Conservation (phyloP, 2,113 vertebrate genomes). For the Gulo gulo region DNA sequence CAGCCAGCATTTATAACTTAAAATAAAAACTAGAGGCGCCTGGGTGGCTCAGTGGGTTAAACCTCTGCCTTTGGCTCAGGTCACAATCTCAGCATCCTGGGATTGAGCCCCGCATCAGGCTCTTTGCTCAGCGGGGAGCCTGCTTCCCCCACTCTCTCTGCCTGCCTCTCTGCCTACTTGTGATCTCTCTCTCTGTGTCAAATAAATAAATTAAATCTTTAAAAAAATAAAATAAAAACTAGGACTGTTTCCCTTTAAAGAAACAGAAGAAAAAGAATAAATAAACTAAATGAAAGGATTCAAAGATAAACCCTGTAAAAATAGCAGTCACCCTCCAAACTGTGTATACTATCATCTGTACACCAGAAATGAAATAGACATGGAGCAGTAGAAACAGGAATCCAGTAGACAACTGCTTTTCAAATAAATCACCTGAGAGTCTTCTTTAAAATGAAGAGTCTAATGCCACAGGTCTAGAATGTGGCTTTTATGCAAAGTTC, state of each 20-base stretch:
- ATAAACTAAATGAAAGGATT: not conserved
- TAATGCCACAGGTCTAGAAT: not conserved
- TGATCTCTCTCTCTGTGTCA: too few species aligned
- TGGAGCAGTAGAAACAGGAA: not conserved
- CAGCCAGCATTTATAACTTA: not conserved
- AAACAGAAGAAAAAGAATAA: not conserved
- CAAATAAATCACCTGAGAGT: not conserved
- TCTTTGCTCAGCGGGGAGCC: too few species aligned
- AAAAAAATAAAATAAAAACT: not conserved
- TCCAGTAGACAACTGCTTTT: not conserved
- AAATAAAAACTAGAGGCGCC: not conserved
- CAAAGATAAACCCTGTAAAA: not conserved
- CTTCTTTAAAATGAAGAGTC: not conserved
- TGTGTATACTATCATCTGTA: too few species aligned
- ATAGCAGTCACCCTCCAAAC: not conserved
- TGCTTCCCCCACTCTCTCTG: too few species aligned
- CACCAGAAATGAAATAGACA: not conserved
- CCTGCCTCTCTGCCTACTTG: too few species aligned
- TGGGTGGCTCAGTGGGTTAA: too few species aligned
- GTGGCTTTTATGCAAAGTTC: not conserved
- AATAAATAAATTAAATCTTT: too few species aligned
- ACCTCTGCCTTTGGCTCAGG: too few species aligned
- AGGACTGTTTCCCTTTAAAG: not conserved
- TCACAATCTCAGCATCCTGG: too few species aligned
- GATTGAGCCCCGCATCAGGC: too few species aligned